Conservation (phyloP, 2,113 vertebrate species). For the Coregonus clupeaformis region DNA sequence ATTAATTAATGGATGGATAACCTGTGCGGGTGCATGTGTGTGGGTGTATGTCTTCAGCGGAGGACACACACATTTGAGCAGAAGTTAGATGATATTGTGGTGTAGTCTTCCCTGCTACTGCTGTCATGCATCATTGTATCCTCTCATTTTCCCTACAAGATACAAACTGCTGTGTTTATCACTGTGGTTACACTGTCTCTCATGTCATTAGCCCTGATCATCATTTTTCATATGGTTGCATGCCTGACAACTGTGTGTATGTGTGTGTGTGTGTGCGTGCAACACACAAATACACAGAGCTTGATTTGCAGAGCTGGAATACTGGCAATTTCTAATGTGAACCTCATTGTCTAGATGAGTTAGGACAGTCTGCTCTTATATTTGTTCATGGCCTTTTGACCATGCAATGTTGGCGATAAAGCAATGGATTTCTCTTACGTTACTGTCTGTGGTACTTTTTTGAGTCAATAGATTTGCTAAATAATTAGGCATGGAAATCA, state of each 20-base stretch:
- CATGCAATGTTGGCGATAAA: not conserved
- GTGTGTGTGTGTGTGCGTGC: too few relatives aligned
- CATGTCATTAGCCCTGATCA: too few relatives aligned
- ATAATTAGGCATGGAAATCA: conserved; percentile 31
- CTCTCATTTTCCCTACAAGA: not conserved
- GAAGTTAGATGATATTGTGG: not conserved
- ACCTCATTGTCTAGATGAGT: too few relatives aligned
- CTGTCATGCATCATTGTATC: not conserved
- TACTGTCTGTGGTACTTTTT: not conserved
- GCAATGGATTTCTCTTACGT: not conserved
- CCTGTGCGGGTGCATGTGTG: not conserved
- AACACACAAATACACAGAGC: not conserved
- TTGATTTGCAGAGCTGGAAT: not conserved
- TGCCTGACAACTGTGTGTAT: not conserved
- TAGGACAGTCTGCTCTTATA: not conserved
- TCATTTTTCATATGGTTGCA: too few relatives aligned
- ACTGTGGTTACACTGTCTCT: not conserved
- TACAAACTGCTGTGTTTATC: not conserved
- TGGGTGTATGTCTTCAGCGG: not conserved
- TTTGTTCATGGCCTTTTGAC: not conserved
- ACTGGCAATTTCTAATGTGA: too few relatives aligned
- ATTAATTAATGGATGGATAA: not conserved
- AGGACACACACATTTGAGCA: not conserved
- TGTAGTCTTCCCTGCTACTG: not conserved
- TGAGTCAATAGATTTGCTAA: not conserved